Evolutionary conservation across 2,888 invertebrate genomes (phyloP).

Genomic region (Kuschelorhynchus macadamiae): DNA sequence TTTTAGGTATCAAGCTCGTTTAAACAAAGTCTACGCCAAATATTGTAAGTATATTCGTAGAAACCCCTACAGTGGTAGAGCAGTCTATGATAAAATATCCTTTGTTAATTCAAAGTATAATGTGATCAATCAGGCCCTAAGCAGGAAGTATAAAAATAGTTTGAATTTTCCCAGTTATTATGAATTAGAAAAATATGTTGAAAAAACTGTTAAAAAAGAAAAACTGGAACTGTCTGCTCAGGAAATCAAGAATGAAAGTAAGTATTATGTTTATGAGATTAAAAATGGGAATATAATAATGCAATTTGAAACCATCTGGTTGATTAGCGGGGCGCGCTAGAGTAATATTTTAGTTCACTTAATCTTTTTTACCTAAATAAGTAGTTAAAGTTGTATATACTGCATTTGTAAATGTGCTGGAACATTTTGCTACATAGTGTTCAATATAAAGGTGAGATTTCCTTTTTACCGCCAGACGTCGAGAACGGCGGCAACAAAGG

Average conservation of each 20-base stretch:
- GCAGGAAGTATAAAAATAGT: constrained; percentile 61
- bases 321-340: too few species aligned
- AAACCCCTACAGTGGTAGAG: constrained; percentile 58
- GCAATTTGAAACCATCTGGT: too few species aligned
- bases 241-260: constrained; percentile 59
- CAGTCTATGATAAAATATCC: constrained; percentile 57
- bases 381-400: too few species aligned
- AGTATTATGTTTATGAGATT: too few species aligned
- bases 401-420: too few species aligned
- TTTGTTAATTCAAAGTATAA: constrained; percentile 58
- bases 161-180: constrained; percentile 61
- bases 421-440: too few species aligned
- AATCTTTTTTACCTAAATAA: too few species aligned
- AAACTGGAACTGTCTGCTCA: constrained; percentile 55
- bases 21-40: constrained; percentile 57
- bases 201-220: constrained; percentile 56
- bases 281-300: too few species aligned
- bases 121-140: constrained; percentile 60
- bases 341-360: too few species aligned
- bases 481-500: too few species aligned
- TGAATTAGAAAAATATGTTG: constrained; percentile 60
- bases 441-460: too few species aligned
- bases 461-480: too few species aligned
- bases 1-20: constrained; percentile 51
- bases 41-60: constrained; percentile 60